phyloP scores from a whole-genome alignment of 2,888 invertebrate species.

The Euspilapteryx auroguttella region DNA sequence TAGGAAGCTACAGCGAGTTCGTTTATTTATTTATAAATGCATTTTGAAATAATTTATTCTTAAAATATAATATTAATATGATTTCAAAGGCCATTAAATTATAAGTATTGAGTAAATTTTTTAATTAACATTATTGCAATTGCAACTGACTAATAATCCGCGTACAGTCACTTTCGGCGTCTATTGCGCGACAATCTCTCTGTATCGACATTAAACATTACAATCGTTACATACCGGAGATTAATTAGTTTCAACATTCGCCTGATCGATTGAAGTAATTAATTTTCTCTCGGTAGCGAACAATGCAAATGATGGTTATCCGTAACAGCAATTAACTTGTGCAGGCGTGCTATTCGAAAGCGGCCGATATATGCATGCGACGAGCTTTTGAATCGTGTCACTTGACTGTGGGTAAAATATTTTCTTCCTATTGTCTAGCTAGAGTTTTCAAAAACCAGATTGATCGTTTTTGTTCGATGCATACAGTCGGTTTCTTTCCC shows the following conservation, averaged over 20 bases:
- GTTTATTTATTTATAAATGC: too few relatives aligned
- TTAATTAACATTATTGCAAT: too few relatives aligned
- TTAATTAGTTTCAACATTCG: too few relatives aligned
- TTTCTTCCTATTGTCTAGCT: slow-evolving; percentile 53
- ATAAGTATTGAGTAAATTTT: too few relatives aligned
- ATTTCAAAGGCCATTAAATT: too few relatives aligned
- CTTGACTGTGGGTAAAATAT: slow-evolving; percentile 35
- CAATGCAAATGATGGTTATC: slow-evolving; percentile 55
- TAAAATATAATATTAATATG: too few relatives aligned
- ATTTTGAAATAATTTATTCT: too few relatives aligned
- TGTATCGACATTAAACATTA: slow-evolving; percentile 10
- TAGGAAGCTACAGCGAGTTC: too few relatives aligned
- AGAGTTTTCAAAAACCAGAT: slow-evolving; percentile 23
- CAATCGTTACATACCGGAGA: too few relatives aligned
- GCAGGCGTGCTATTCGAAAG: slow-evolving; percentile 37
- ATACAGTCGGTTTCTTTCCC: slow-evolving; percentile 36
- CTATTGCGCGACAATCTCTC: slow-evolving; percentile 28
- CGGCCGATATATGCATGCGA: slow-evolving; percentile 20
- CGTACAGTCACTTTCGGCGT: slow-evolving; percentile 23
- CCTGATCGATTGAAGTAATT: slow-evolving; percentile 21
- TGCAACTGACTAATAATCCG: too few relatives aligned
- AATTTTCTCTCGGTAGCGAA: slow-evolving; percentile 47
- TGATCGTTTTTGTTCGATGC: slow-evolving; percentile 15
- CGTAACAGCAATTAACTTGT: slow-evolving; percentile 32
- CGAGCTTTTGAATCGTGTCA: slow-evolving; percentile 17